Base-by-base conservation (phyloP, 1,140 invertebrate genomes). In the Drosophila rhopaloa region DNA sequence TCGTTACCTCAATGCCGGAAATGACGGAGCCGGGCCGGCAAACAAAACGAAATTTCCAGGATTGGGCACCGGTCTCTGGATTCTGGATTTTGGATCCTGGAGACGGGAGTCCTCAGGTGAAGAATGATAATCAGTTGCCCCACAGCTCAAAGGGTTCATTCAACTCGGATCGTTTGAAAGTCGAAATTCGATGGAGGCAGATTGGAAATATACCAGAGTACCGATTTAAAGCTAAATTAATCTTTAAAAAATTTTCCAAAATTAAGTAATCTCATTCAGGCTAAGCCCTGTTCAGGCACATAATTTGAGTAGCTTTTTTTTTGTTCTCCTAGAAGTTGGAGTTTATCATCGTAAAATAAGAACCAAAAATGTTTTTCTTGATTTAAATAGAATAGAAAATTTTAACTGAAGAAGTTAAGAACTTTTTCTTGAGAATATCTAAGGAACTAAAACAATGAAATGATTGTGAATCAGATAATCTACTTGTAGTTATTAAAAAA, bases 1-100 rank as follows among this genome's bases (percentile, higher is more conserved):
- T 88, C 79, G 84, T 88, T 89, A 83, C 72, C 80, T 89, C 80
- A 80, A 72, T 66, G 72, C 83, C 84, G 83, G 84, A 88, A 88
- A 88, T 88, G 84, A 88, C 80, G 78, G 54, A 72, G 68, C 68
- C 65, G 65, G 67, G 68, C 47, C 54, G 60, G 55, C 46, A 72
- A 72, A 58, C 68, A 71, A 77, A 77, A 77, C 73, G 75, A 77
- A 76, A 77, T 77, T 77, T 76, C 44, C 38, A 66, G 63, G 55
- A 66, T 77, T 71, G 65, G 72, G 16, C 48, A 40, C 57, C 43
- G 32, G 48, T 57, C 41, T 53, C 24, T 16, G 32, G 24, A 32
- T 14, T 10, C 10, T 16, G 29, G n/a, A 35, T 4, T 13, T 48
- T 54, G 19, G n/a, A 53, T n/a, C 16, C 32, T 35, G 16, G 19